phyloP scores from a whole-genome alignment of 2,113 vertebrate species.

The Coregonus clupeaformis region DNA sequence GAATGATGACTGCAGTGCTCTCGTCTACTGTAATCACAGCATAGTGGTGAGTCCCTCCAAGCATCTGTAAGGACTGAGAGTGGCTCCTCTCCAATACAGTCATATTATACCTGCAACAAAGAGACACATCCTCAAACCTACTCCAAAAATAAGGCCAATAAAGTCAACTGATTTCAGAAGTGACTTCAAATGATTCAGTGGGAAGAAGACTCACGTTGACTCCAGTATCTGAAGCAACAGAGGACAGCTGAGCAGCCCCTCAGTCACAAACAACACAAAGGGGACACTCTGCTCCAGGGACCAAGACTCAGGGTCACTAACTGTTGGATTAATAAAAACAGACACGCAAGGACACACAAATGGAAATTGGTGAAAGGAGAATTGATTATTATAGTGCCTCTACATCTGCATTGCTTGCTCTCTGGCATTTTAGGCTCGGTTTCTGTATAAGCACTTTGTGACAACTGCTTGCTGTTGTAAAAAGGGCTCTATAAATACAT shows the following conservation, averaged over 20 bases:
- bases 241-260: conserved; percentile 79
- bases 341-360: conserved; percentile 19
- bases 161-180: no score
- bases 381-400: no score
- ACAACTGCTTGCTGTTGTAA: no score
- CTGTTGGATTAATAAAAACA: conserved; percentile 18
- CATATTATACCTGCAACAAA: conserved; percentile 79
- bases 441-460: no score
- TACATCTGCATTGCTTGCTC: no score
- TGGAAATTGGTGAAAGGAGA: neutral
- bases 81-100: conserved; percentile 83
- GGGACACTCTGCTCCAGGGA: conserved; percentile 79
- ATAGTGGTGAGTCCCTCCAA: conserved; percentile 75
- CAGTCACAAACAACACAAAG: conserved; percentile 83
- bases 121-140: neutral
- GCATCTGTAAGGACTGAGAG: conserved; percentile 73
- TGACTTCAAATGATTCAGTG: no score
- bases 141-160: neutral
- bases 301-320: conserved; percentile 29
- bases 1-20: conserved; percentile 81
- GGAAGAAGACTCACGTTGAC: conserved; percentile 77
- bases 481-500: no score
- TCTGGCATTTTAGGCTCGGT: no score
- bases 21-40: conserved; percentile 87
- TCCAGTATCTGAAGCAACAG: conserved; percentile 84